Conservation (phyloP, 2,797 vertebrate species). For the Apogon hyalosoma region DNA sequence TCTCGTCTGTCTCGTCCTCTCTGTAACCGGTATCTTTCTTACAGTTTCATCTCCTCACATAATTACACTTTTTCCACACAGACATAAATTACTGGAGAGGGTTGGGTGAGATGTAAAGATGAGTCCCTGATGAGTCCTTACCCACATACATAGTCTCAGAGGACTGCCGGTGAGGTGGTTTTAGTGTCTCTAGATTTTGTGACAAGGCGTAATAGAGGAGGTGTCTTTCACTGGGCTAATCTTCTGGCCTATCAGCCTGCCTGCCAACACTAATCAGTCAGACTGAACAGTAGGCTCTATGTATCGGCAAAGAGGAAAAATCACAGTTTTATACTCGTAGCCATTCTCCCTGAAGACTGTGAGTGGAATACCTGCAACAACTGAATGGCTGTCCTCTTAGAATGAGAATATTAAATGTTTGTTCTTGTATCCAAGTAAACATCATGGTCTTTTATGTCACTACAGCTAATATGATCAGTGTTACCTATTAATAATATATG, state of each 20-base stretch:
- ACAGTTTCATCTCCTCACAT: not conserved
- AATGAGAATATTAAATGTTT: conserved; percentile 10
- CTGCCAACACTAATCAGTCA: conserved; percentile 63
- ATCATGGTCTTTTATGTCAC: too few species aligned
- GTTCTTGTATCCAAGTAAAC: too few species aligned
- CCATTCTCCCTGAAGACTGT: conserved; percentile 1
- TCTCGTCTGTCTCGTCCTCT: not conserved
- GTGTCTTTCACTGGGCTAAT: conserved; percentile 25
- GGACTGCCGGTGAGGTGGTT: conserved; percentile 1
- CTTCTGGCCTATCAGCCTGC: conserved; percentile 27
- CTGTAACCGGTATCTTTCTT: not conserved
- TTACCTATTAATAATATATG: too few species aligned
- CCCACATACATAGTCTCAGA: not conserved
- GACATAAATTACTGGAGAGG: conserved; percentile 5
- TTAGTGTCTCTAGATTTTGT: conserved; percentile 52
- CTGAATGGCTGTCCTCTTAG: conserved; percentile 20
- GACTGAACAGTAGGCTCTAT: conserved; percentile 22
- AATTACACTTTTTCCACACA: conserved; percentile 13
- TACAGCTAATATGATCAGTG: too few species aligned
- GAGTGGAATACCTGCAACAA: conserved; percentile 10
- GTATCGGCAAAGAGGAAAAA: conserved; percentile 14
- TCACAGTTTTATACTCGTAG: not conserved
- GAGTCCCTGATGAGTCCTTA: not conserved
- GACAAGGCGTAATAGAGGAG: conserved; percentile 42
- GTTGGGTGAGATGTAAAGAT: conserved; percentile 17